Conservation (phyloP, 2,888 invertebrate genomes). For the Ariolimax columbianus region DNA sequence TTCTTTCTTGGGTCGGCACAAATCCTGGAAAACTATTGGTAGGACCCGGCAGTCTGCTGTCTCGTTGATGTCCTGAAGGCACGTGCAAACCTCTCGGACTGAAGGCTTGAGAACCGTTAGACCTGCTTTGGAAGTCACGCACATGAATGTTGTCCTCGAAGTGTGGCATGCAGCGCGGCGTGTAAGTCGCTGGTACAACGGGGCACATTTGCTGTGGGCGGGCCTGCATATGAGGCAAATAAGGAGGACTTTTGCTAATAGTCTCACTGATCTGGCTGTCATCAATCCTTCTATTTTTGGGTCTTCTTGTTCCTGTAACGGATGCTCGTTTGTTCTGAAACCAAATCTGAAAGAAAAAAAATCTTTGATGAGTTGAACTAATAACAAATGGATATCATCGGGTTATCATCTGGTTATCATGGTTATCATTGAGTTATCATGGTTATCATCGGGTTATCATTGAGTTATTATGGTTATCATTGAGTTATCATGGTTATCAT, state of each 20-base stretch:
- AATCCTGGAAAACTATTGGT: not conserved
- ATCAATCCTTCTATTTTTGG: not conserved
- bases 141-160: not conserved
- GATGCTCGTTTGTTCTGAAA: conserved; percentile 47
- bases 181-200: not conserved
- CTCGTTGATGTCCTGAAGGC: no score
- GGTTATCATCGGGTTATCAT: no score
- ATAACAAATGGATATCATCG: no score
- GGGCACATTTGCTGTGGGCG: not conserved
- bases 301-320: conserved; percentile 37
- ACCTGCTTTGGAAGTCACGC: not conserved
- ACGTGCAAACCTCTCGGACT: not conserved
- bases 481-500: no score
- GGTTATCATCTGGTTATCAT: no score
- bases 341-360: conserved; percentile 37
- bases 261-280: no score
- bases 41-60: not conserved
- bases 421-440: no score
- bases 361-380: not conserved
- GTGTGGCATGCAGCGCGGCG: not conserved
- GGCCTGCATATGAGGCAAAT: not conserved
- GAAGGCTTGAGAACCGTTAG: not conserved
- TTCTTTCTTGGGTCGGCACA: not conserved
- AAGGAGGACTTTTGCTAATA: not conserved
- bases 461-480: no score